These are phyloP conservation scores for Halisarca cf. caerulea DNA, from an alignment of 37 sponge, comb jelly and placozoan species.

Conservation along the genomic window DNA sequence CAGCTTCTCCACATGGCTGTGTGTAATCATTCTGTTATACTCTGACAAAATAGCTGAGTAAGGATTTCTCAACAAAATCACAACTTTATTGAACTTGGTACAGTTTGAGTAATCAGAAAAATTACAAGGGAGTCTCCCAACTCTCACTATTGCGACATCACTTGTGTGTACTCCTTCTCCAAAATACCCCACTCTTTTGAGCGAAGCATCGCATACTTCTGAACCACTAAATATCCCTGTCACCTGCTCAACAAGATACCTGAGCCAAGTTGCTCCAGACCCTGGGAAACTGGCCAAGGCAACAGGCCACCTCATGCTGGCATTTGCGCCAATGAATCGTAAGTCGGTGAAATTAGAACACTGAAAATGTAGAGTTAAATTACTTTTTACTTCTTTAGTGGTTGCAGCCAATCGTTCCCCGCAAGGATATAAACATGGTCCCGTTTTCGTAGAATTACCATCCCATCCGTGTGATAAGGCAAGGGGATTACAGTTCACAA, in stretches of 20 bases:
- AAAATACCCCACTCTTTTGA: constrained; percentile 5
- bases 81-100: background rate
- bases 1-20: constrained; percentile 18
- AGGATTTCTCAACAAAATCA: constrained; percentile 15
- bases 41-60: constrained; percentile 21
- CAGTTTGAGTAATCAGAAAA: background rate
- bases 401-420: background rate
- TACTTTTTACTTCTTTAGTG: background rate
- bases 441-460: background rate
- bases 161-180: constrained; percentile 1
- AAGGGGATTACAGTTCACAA: background rate
- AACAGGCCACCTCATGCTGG: background rate
- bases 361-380: constrained; percentile 15
- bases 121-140: background rate
- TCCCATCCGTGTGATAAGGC: background rate
- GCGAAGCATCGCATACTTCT: background rate
- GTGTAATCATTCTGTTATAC: constrained; percentile 18
- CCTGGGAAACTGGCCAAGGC: constrained; percentile 42
- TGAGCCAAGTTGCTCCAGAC: constrained; percentile 24
- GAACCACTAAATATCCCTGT: constrained; percentile 30
- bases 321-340: background rate
- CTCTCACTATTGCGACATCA: background rate
- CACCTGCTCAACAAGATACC: constrained; percentile 31
- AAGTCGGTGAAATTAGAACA: constrained; percentile 1
- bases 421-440: too few species aligned